Evolutionary conservation across 1,140 invertebrate species (phyloP).

Genomic region (Onthophagus taurus): DNA sequence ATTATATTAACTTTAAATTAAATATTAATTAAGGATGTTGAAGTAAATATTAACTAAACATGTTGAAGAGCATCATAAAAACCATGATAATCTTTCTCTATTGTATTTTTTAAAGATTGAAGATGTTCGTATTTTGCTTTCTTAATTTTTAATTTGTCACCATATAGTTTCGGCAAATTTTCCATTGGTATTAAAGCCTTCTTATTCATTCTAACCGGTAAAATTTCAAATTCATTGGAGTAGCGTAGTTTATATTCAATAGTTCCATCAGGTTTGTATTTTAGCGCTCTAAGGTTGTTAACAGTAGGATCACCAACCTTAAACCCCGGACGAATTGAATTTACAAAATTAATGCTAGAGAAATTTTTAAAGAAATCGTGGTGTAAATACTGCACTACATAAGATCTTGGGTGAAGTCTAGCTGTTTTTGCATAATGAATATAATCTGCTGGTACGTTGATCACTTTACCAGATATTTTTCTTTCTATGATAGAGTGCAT

Average conservation of each 20-base stretch:
- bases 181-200: too few species aligned
- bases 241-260: conserved; percentile 23
- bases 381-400: conserved; percentile 15
- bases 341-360: background rate
- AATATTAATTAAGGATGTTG: too few species aligned
- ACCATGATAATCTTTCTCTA: background rate
- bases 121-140: background rate
- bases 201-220: conserved; percentile 10
- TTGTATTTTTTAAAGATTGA: background rate
- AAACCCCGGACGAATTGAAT: conserved; percentile 26
- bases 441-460: conserved; percentile 26
- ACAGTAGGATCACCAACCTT: conserved; percentile 10
- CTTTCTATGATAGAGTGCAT: conserved; percentile 30
- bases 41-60: too few species aligned
- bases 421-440: conserved; percentile 20
- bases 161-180: background rate
- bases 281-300: background rate
- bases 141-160: background rate
- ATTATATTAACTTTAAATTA: too few species aligned
- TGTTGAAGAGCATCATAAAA: background rate
- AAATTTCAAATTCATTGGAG: conserved; percentile 17
- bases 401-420: conserved; percentile 20
- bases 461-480: conserved; percentile 18
- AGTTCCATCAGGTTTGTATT: conserved; percentile 1
- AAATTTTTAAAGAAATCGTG: conserved; percentile 15